These are phyloP conservation scores for Antennarius striatus DNA, from an alignment of 2,113 vertebrate species.

Conservation along the genomic window DNA sequence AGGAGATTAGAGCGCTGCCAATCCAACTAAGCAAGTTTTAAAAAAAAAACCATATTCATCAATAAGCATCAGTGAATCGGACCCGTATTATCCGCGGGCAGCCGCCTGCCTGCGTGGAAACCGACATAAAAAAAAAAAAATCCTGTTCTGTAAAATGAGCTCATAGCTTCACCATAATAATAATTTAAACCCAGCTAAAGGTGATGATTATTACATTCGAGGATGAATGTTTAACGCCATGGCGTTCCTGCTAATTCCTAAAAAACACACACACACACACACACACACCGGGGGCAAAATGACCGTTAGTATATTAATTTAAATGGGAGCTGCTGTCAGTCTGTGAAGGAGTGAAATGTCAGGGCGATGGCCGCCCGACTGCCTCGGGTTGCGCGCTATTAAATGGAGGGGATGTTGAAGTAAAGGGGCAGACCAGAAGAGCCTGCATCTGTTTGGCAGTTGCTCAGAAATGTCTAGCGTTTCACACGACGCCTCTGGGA, in stretches of 20 bases:
- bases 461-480: conserved; percentile 76
- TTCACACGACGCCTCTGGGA: conserved; percentile 76
- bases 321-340: background rate
- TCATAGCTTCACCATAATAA: background rate
- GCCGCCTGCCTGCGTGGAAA: too few relatives aligned
- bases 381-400: conserved; percentile 30
- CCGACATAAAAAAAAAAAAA: background rate
- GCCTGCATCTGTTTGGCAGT: conserved; percentile 81
- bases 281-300: background rate
- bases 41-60: conserved; percentile 61
- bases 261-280: too few relatives aligned
- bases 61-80: conserved; percentile 38
- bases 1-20: conserved; percentile 52
- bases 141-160: conserved; percentile 6
- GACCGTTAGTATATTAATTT: background rate
- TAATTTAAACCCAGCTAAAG: too few relatives aligned
- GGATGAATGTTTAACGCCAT: too few relatives aligned
- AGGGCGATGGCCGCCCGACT: conserved; percentile 21
- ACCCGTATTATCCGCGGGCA: conserved; percentile 12
- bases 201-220: conserved; percentile 9
- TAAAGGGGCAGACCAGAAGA: conserved; percentile 62
- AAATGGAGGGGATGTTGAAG: conserved; percentile 61
- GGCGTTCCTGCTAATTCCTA: too few relatives aligned
- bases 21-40: conserved; percentile 60
- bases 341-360: conserved; percentile 14